Conservation (phyloP, 64 coral and sea anemone genomes). For the Orbicella faveolata region DNA sequence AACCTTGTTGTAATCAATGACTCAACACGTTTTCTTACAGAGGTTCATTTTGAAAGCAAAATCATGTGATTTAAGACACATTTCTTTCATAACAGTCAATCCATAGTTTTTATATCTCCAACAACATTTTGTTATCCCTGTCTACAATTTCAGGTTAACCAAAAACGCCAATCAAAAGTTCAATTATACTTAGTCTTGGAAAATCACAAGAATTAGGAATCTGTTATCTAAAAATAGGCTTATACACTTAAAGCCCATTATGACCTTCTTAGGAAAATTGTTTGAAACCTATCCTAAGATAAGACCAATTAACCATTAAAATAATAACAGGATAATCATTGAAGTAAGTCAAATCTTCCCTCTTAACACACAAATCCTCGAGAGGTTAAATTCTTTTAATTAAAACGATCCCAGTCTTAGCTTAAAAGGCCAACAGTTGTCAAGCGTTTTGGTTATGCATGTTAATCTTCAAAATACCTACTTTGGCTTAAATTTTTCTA, state of each 20-base stretch:
- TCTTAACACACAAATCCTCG: neutral
- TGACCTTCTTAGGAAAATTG: constrained; percentile 4
- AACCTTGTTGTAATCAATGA: constrained; percentile 1
- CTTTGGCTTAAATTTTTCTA: too few species aligned
- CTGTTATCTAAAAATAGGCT: neutral
- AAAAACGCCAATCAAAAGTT: neutral
- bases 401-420: neutral
- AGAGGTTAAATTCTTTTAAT: constrained; percentile 1
- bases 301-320: neutral
- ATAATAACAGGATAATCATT: neutral
- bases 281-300: neutral
- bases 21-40: neutral
- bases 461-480: too few species aligned
- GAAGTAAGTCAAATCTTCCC: neutral
- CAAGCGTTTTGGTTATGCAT: neutral
- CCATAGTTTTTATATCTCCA: neutral
- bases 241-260: neutral
- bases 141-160: neutral
- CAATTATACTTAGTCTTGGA: neutral
- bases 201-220: neutral
- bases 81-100: too few species aligned
- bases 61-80: neutral
- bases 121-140: neutral
- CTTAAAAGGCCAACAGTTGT: neutral
- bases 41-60: neutral